These are phyloP conservation scores for Eristalis arbustorum DNA, from an alignment of 2,888 invertebrate genomes.

Conservation along the genomic window DNA sequence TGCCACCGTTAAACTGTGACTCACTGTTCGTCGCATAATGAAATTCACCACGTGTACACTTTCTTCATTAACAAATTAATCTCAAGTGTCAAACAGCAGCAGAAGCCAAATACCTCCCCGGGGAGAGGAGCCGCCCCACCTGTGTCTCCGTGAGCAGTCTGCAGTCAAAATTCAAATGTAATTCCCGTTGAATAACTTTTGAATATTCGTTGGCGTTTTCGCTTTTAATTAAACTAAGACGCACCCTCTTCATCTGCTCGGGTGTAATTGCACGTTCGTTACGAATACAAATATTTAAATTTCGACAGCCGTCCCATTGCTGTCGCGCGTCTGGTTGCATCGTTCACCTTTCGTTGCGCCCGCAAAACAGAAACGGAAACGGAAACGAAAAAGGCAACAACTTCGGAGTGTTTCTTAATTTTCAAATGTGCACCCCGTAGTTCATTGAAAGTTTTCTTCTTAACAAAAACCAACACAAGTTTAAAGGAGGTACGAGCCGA, in stretches of 20 bases:
- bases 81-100: neutral
- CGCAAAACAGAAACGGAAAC: neutral
- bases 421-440: constrained; percentile 23
- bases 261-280: constrained; percentile 59
- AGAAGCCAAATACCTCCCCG: neutral
- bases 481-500: neutral
- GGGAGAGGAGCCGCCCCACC: too few relatives aligned
- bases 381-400: neutral
- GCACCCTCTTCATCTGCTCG: constrained; percentile 14
- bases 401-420: constrained; percentile 42
- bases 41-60: neutral
- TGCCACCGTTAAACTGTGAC: too few relatives aligned
- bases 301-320: neutral
- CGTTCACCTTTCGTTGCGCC: constrained; percentile 2
- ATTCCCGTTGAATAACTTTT: neutral
- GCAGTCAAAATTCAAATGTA: neutral
- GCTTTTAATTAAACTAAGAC: constrained; percentile 65
- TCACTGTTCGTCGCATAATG: neutral
- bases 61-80: constrained; percentile 13
- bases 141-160: neutral
- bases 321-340: neutral
- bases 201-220: constrained; percentile 7
- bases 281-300: constrained; percentile 60
- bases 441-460: constrained; percentile 28
- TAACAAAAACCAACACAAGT: neutral